A percentile compares a stretch with the other conserved stretches of the same genome.
phyloP scores from a whole-genome alignment of 2,113 vertebrate genomes.

The Lamprotornis superbus region DNA sequence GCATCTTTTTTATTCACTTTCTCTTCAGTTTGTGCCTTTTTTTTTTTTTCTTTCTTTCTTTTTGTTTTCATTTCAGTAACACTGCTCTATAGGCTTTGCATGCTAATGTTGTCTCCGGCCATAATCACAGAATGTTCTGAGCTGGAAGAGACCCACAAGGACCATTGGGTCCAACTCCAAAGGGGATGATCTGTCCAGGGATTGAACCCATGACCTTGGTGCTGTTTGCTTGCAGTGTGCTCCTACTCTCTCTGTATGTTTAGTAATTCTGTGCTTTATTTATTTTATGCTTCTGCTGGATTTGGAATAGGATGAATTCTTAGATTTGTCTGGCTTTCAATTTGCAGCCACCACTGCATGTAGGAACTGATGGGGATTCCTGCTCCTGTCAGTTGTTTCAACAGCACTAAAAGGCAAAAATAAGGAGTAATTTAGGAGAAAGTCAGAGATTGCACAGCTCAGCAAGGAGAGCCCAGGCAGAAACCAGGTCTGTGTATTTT shows the following conservation, averaged over 20 bases:
- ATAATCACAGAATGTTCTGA: not conserved
- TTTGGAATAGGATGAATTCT: not conserved
- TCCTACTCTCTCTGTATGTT: not conserved
- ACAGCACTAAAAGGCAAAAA: not conserved
- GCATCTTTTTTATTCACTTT: not conserved
- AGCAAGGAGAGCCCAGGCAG: not conserved
- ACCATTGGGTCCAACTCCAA: not conserved
- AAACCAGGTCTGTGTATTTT: not conserved
- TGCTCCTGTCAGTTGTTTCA: not conserved
- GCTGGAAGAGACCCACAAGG: not conserved
- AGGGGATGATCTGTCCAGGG: not conserved
- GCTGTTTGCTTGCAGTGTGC: not conserved
- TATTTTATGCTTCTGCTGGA: not conserved
- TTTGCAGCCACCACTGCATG: not conserved
- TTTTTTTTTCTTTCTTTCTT: not conserved
- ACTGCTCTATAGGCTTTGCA: not conserved
- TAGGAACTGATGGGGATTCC: not conserved
- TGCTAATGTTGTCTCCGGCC: not conserved
- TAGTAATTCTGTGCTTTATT: not conserved
- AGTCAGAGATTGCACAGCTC: not conserved
- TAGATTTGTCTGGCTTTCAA: not conserved
- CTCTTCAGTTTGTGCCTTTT: not conserved
- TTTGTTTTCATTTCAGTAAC: not conserved
- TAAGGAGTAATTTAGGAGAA: not conserved
- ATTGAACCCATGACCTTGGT: not conserved